Evolutionary conservation across 2,113 vertebrate genomes (phyloP).

Genomic region (Philantomba maxwellii): DNA sequence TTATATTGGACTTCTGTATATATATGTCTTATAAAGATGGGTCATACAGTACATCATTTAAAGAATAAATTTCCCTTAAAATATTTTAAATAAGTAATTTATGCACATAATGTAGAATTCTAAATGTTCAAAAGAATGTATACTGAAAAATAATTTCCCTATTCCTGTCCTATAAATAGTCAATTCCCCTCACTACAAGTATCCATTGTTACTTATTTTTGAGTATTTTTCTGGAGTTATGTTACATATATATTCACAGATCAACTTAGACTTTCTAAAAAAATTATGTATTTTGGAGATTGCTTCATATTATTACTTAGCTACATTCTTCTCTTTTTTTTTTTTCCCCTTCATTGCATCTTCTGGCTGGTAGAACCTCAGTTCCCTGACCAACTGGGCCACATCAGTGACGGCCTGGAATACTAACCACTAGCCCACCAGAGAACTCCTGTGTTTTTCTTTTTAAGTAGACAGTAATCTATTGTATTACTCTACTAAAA

Average conservation of each 20-base stretch:
- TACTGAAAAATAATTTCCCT: not conserved
- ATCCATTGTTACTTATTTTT: not conserved
- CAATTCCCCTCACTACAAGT: not conserved
- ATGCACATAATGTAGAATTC: not conserved
- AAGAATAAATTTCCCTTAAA: constrained; percentile 23
- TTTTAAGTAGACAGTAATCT: not conserved
- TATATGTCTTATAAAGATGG: not conserved
- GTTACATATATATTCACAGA: not conserved
- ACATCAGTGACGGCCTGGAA: not conserved
- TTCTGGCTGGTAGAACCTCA: not conserved
- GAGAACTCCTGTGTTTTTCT: not conserved
- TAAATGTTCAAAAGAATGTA: not conserved
- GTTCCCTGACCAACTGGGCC: not conserved
- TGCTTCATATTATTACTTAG: not conserved
- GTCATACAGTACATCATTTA: not conserved
- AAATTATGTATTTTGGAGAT: not conserved
- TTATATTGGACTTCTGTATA: not conserved
- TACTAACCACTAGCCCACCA: not conserved
- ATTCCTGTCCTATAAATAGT: not conserved
- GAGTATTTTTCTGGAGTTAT: not conserved
- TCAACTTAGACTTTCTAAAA: not conserved
- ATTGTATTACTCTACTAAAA: not conserved
- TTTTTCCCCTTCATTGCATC: not conserved
- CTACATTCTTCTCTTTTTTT: not conserved
- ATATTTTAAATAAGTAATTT: not conserved